Conservation (phyloP, 2,888 invertebrate genomes). For the Lomographa bimaculata region DNA sequence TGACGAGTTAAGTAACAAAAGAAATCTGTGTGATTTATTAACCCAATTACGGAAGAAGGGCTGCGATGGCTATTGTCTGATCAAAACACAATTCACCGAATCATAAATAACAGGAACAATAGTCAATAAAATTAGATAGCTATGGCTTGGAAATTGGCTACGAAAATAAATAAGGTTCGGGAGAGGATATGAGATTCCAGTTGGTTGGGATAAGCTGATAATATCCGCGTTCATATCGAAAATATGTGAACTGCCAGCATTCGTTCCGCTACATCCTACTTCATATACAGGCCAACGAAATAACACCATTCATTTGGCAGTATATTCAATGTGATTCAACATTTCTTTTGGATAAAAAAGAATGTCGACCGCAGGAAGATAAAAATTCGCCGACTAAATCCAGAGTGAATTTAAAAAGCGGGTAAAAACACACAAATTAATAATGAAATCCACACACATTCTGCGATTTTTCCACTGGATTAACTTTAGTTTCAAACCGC, state of each 20-base stretch:
- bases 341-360: constrained; percentile 4
- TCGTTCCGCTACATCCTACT: constrained; percentile 10
- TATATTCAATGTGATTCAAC: background rate
- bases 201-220: constrained; percentile 51
- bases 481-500: constrained; percentile 1
- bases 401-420: constrained; percentile 3
- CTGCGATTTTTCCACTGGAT: background rate
- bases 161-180: constrained; percentile 59
- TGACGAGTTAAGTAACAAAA: constrained; percentile 52
- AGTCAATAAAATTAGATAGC: constrained; percentile 76
- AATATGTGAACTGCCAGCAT: constrained; percentile 23
- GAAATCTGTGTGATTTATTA: constrained; percentile 73
- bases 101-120: constrained; percentile 79
- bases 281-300: background rate
- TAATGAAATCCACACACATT: constrained; percentile 8
- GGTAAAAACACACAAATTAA: constrained; percentile 12
- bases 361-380: constrained; percentile 1
- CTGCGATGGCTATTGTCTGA: constrained; percentile 67
- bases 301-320: background rate
- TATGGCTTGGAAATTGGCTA: constrained; percentile 60
- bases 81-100: constrained; percentile 71
- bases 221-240: constrained; percentile 42
- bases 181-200: constrained; percentile 51
- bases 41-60: constrained; percentile 67
- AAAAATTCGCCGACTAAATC: constrained; percentile 1